Base-by-base conservation (phyloP, 2,888 invertebrate species). In the Ditylenchus weischeri region DNA sequence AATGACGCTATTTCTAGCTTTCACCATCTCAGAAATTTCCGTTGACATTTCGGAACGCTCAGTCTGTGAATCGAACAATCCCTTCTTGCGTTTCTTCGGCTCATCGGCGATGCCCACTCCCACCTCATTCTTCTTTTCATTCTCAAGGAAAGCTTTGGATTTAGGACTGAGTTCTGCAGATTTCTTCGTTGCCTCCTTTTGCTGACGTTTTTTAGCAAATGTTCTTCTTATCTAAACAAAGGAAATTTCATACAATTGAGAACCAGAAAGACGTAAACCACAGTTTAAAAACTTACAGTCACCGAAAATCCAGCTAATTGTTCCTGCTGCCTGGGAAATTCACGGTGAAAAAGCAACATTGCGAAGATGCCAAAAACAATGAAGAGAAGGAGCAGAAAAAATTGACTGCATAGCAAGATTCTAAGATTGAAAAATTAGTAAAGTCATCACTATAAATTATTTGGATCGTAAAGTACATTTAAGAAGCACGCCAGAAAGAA, bases 321-420 rank as follows among this genome's bases (percentile, higher is more conserved):
- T n/a, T 23, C 19, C 51, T 21, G 51, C 19, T 51, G 51, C 51
- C 13, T 51, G 19, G 51, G 51, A 51, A 10, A 51, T 51, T 51
- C 51, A 51, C 51, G 51, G 23, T 23, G 13, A 13, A 51, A 51
- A 8, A 51, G 23, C 23, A 51, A n/a, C 19, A 51, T 23, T 51
- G 51, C 51, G 51, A 51, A 23, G 23, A 51, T 51, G 19, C 19
- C 51, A 23, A 51, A 51, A 8, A 51, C 51, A 51, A 51, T 51
- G 23, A 51, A 51, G 51, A 51, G 19, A 23, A 51, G 13, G 19
- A 51, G 19, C 23, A 23, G 8, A 23, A 51, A n/a, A 15, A 51
- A 23, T 51, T 51, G 8, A 51, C 51, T 51, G 23, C 19, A 21
- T 13, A 51, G 51, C 51, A 51, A 7, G 19, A 51, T 21, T 23